Base-by-base conservation (phyloP, 2,797 vertebrate species). In the Pelobates cultripes region DNA sequence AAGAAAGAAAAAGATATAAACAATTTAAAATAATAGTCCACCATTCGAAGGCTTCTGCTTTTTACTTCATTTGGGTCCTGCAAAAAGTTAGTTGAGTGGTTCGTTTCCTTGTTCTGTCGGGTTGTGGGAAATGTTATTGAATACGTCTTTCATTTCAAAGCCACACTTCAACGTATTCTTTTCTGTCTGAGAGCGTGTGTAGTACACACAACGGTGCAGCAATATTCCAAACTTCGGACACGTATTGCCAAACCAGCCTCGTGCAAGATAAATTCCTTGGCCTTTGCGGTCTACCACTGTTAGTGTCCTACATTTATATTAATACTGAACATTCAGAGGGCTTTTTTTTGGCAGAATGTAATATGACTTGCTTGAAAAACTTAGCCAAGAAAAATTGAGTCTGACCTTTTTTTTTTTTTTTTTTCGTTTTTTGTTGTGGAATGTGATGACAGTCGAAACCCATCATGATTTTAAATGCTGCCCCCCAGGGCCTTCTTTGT, bases 361-460 rank as follows among this genome's bases (percentile, higher is more conserved):
- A 90, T 89, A 88, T 85, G 81, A 86, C 71, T 84, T 86, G 86
- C 87, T 88, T 89, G 79, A 86, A 87, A 89, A 88, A 86, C 83
- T 78, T 86, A 86, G 92, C 91, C 91, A 90, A 90, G 88, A 89
- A 88, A 91, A 90, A 89, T 84, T 85, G 86, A 69, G 69, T 81
- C 82, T 90, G 89, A 89, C 89, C 88, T 89, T 89, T 90, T 84
- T 84, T 88, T 28, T 84, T 84, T 88, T 28, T 84, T 88, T 28
- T 28, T 28, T 28, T 28, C 28, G 86, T 88, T 89, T 87, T 90
- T 1, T 79, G 87, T 89, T 88, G 83, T 88, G 88, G 91, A 89
- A 90, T 90, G 87, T 90, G 90, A 88, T 90, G 88, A 90, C 86
- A 85, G 87, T 90, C 86, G 89, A 91, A 86, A 89, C 78, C 70